Evolutionary conservation across 2,113 vertebrate species (phyloP).

Genomic region (Gnathonemus longibarbis): DNA sequence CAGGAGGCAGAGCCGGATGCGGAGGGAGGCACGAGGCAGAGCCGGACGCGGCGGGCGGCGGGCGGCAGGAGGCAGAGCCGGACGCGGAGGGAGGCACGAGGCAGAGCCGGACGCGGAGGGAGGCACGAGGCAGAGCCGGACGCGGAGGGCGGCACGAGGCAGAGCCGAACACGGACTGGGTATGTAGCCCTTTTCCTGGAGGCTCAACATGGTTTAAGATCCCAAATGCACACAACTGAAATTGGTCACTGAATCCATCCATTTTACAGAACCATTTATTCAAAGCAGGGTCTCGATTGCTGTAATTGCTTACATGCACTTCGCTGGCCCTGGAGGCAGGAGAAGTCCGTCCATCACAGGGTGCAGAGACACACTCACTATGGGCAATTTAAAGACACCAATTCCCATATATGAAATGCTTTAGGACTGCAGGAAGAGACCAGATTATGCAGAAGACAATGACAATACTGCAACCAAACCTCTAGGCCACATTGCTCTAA

Average conservation of each 20-base stretch:
- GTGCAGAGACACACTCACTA: background rate
- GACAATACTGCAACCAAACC: background rate
- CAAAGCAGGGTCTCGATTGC: background rate
- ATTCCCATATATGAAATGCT: background rate
- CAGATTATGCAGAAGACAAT: background rate
- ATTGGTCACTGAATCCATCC: background rate
- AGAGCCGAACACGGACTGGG: background rate
- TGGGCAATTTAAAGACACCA: background rate
- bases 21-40: no score
- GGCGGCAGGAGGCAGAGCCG: no score
- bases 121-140: no score
- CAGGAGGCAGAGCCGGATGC: rapidly evolving
- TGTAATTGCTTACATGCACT: background rate
- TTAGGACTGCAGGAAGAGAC: background rate
- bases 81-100: no score
- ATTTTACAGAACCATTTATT: background rate
- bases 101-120: no score
- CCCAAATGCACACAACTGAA: background rate
- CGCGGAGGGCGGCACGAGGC: no score
- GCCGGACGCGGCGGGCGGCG: no score
- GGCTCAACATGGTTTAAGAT: background rate
- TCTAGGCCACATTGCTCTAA: background rate
- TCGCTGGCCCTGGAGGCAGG: background rate
- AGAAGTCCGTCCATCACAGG: background rate
- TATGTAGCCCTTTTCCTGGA: background rate